These are phyloP conservation scores for Rhabdomys pumilio DNA, from an alignment of 2,797 vertebrate genomes.

Conservation along the genomic window DNA sequence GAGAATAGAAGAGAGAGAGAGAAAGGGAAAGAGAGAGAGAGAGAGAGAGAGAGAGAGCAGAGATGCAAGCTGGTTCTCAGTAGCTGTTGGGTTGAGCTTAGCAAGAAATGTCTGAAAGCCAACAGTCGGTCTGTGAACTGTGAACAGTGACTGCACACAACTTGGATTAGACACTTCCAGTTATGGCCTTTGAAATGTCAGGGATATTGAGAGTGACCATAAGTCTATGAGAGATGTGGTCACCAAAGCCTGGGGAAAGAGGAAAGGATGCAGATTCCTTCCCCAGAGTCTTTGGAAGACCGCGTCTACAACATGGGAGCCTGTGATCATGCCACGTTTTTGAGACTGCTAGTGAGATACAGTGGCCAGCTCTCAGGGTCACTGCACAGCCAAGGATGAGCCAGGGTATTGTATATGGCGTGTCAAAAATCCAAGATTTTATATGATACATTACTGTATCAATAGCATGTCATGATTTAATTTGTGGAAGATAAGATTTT, in stretches of 20 bases:
- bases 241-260: neutral
- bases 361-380: neutral
- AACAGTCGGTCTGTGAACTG: neutral
- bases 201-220: too few relatives aligned
- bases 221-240: neutral
- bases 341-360: neutral
- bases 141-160: neutral
- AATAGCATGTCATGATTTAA: neutral
- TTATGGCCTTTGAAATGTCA: neutral
- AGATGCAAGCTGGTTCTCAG: neutral
- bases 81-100: neutral
- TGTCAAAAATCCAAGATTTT: too few relatives aligned
- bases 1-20: too few relatives aligned
- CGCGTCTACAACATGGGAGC: neutral
- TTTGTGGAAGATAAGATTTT: neutral
- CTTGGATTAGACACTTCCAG: neutral
- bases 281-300: neutral
- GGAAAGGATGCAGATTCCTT: neutral
- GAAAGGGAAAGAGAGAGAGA: too few relatives aligned
- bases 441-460: too few relatives aligned
- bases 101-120: neutral
- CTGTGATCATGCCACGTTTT: fast-evolving
- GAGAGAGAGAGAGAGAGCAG: neutral
- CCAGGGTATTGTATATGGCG: fast-evolving
- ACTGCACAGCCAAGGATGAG: neutral